Conservation (phyloP, 2,888 invertebrate species). For the Chloroclystis v-ata region DNA sequence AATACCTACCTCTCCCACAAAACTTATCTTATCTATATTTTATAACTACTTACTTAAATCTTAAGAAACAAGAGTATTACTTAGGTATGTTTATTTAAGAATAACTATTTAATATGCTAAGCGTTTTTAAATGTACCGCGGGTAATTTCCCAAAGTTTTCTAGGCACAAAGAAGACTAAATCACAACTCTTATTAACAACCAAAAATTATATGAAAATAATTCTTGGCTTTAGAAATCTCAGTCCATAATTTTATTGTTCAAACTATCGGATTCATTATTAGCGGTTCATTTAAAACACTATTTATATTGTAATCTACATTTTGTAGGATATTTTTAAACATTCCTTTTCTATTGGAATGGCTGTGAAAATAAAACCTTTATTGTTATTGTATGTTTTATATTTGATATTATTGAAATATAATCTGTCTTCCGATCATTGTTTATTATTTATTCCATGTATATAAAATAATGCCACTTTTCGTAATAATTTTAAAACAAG, state of each 20-base stretch:
- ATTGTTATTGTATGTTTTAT: conserved; percentile 9
- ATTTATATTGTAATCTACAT: conserved; percentile 5
- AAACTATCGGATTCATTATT: too few relatives aligned
- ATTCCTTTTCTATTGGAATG: conserved; percentile 25
- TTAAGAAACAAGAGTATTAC: conserved; percentile 26
- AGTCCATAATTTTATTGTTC: too few relatives aligned
- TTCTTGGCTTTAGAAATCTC: too few relatives aligned
- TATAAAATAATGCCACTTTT: too few relatives aligned
- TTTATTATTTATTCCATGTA: too few relatives aligned
- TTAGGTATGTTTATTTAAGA: conserved; percentile 15
- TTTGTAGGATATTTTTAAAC: conserved; percentile 17
- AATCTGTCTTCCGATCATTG: conserved; percentile 10
- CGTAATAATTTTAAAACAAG: too few relatives aligned
- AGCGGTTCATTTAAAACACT: too few relatives aligned
- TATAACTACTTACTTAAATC: conserved; percentile 7
- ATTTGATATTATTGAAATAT: conserved; percentile 15
- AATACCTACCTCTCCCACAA: neutral
- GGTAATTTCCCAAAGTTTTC: too few relatives aligned
- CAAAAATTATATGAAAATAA: too few relatives aligned
- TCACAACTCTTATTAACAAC: too few relatives aligned
- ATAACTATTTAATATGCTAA: neutral
- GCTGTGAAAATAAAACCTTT: conserved; percentile 22
- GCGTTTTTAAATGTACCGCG: too few relatives aligned
- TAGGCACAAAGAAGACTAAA: too few relatives aligned
- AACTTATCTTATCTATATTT: conserved; percentile 1